Conservation (phyloP, 2,888 invertebrate species). For the Eretmocerus hayati region DNA sequence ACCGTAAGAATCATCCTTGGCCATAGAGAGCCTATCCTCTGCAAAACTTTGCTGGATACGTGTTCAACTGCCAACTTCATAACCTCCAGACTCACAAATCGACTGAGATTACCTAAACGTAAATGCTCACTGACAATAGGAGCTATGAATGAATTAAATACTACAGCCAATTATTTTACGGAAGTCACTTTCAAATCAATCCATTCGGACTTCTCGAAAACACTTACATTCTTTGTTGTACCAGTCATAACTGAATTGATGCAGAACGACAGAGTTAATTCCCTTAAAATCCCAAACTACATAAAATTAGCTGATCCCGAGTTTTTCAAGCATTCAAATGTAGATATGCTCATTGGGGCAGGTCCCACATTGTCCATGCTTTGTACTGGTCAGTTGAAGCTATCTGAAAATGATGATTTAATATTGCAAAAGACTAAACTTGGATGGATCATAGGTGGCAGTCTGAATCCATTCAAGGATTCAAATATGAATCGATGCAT, state of each 20-base stretch:
- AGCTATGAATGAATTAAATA: not conserved
- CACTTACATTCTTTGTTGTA: not conserved
- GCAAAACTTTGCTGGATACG: not conserved
- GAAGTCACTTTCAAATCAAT: not conserved
- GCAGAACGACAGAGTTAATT: not conserved
- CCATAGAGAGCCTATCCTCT: not conserved
- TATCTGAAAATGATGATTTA: conserved; percentile 11
- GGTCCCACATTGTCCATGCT: conserved; percentile 17
- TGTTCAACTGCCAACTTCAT: not conserved
- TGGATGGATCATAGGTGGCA: conserved; percentile 21
- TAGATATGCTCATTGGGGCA: conserved; percentile 17
- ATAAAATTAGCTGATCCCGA: conserved; percentile 19
- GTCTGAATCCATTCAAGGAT: not conserved
- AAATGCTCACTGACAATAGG: not conserved
- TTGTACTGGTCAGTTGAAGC: conserved; percentile 19
- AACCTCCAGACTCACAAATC: not conserved
- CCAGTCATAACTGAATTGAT: not conserved
- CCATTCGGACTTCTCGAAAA: not conserved
- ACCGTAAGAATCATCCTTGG: not conserved
- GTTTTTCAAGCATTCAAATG: conserved; percentile 13
- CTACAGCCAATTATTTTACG: not conserved
- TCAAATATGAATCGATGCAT: not conserved
- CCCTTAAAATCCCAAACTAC: conserved; percentile 7
- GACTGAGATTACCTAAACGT: not conserved
- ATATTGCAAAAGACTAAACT: conserved; percentile 22